Evolutionary conservation across 2,113 vertebrate species (phyloP).

Genomic region (Petromus typicus): DNA sequence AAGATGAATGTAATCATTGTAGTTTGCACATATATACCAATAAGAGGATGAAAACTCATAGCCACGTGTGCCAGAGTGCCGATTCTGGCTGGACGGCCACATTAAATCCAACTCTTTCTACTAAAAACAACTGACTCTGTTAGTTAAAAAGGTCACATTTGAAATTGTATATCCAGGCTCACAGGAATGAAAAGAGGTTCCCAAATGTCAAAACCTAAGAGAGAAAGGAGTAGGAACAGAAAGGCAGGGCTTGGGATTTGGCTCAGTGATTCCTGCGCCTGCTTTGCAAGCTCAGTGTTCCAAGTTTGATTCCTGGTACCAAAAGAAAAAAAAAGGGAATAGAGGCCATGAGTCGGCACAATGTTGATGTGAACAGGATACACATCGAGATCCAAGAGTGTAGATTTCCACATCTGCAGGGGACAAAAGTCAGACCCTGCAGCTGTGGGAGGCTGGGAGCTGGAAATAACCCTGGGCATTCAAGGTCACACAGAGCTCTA

Average conservation of each 20-base stretch:
- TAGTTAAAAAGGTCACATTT: not conserved
- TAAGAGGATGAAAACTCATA: not conserved
- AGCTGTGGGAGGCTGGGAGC: not conserved
- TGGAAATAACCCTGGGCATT: not conserved
- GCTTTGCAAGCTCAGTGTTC: too few relatives aligned
- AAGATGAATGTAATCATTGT: not conserved
- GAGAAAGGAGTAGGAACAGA: not conserved
- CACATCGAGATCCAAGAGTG: not conserved
- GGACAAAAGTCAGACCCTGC: not conserved
- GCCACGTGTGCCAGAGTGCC: not conserved
- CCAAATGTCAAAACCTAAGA: not conserved
- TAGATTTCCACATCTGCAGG: not conserved
- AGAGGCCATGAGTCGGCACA: not conserved
- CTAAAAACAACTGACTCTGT: not conserved
- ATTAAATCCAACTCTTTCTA: not conserved
- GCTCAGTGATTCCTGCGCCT: too few relatives aligned
- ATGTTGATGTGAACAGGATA: rapidly evolving
- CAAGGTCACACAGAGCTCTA: too few relatives aligned
- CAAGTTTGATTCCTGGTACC: too few relatives aligned
- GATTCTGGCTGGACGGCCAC: not conserved
- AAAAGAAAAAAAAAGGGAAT: not conserved
- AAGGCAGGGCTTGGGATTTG: not conserved
- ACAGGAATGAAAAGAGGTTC: not conserved
- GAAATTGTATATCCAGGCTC: not conserved
- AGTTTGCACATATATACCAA: not conserved